phyloP scores from a whole-genome alignment of 2,888 invertebrate species.

The Sialis lutaria region DNA sequence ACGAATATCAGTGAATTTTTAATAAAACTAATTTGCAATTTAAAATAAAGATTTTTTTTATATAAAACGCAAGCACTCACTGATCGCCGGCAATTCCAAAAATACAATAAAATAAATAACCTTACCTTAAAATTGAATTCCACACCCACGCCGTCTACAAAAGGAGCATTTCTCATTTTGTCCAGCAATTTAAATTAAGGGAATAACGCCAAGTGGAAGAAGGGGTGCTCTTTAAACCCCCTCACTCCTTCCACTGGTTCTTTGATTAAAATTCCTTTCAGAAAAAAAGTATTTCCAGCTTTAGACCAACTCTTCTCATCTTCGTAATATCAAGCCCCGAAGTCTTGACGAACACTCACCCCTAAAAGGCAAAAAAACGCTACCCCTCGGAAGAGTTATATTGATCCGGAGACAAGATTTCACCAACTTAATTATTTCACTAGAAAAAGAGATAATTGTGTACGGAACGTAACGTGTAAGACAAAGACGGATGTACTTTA shows the following conservation, averaged over 20 bases:
- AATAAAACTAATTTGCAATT: too few species aligned
- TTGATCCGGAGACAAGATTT: slow-evolving; percentile 25
- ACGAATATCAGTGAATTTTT: too few species aligned
- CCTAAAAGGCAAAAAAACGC: not conserved
- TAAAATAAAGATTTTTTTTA: too few species aligned
- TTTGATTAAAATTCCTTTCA: slow-evolving; percentile 25
- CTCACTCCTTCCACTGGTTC: slow-evolving; percentile 8
- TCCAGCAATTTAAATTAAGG: too few species aligned
- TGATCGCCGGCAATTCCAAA: too few species aligned
- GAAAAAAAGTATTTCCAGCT: slow-evolving; percentile 5
- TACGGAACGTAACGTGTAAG: not conserved
- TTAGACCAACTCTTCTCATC: not conserved
- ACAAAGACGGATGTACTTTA: not conserved
- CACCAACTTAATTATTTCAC: too few species aligned
- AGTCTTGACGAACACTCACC: slow-evolving; percentile 1
- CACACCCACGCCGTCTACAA: too few species aligned
- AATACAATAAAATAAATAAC: too few species aligned
- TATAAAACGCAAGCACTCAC: too few species aligned
- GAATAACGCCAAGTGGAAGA: too few species aligned
- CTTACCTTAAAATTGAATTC: too few species aligned
- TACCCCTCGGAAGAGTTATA: slow-evolving; percentile 28
- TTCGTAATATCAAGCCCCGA: not conserved
- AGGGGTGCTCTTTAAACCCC: not conserved
- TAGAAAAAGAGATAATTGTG: not conserved
- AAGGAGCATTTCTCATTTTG: too few species aligned